A percentile compares a stretch with the other conserved stretches of the same genome.
Evolutionary conservation across 2,113 vertebrate genomes (phyloP).

Genomic region (Tamias sibiricus): DNA sequence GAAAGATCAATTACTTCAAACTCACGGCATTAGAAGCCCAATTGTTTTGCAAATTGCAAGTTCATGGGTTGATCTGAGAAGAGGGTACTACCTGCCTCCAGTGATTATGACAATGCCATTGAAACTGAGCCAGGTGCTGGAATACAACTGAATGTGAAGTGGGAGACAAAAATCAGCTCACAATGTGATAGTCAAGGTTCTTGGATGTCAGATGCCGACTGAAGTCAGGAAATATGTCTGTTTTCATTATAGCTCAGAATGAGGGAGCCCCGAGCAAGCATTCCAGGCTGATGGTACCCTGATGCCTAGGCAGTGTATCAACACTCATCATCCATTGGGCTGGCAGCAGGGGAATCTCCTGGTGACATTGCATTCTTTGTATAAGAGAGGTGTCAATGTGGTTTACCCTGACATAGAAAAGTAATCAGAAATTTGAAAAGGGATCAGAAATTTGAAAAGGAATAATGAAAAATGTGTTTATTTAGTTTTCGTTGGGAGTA

Average conservation of each 20-base stretch:
- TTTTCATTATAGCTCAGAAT: constrained; percentile 16
- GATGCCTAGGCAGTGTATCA: not conserved
- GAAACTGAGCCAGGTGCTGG: not conserved
- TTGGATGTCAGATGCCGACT: constrained; percentile 11
- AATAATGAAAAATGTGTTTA: not conserved
- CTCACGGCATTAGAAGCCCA: not conserved
- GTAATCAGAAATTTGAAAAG: not conserved
- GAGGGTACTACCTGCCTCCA: not conserved
- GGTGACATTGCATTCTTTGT: constrained; percentile 47
- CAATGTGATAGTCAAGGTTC: not conserved
- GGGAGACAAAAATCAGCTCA: constrained; percentile 5
- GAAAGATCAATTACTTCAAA: not conserved
- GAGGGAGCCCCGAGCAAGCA: not conserved
- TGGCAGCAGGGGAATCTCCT: not conserved
- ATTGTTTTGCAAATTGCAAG: not conserved
- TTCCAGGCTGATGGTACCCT: not conserved
- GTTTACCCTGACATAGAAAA: constrained; percentile 11
- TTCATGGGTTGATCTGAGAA: not conserved
- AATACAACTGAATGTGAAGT: not conserved
- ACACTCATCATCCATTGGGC: not conserved
- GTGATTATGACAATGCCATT: not conserved
- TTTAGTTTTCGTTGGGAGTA: constrained; percentile 45
- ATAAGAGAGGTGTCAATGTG: not conserved
- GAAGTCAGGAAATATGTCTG: constrained; percentile 16
- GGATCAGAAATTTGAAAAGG: not conserved